Evolutionary conservation across 2,888 invertebrate species (phyloP), one percentile per base, ranked within the genome.

Genomic region (Polydrusus tereticollis): DNA sequence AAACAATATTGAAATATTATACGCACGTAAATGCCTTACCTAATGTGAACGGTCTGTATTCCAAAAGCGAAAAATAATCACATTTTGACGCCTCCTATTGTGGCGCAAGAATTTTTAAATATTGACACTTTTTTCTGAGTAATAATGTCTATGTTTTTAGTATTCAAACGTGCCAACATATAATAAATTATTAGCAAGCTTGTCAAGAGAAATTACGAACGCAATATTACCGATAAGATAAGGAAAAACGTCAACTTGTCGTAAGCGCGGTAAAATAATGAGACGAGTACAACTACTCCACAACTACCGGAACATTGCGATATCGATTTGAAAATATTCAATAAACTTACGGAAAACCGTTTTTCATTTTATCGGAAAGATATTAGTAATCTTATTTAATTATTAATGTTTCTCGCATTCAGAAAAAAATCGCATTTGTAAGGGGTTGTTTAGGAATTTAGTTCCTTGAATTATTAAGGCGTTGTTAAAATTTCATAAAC

Each of bases 161-260:
- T 43, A 26, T 41, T 26, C 8, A 41, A 23, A 59, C 43, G 26
- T 26, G 10, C n/a, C 59, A 59, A 20, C 8, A 36, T 18, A 18
- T 21, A 47, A 23, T 60, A 43, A 62, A 62, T 47, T 18, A 47
- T 29, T 21, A 64, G 12, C 52, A 16, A 26, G 41, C 69, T 69
- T 57, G 63, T 69, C 38, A 41, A 41, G 57, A 55, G 47, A 55
- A 47, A 23, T 52, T 59, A 55, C 47, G 21, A 66, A 69, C 21
- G 43, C 14, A 64, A 64, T 33, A 5, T n/a, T n/a, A n/a, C 6
- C 63, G 69, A 69, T 69, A 69, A 69, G 69, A 69, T 69, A 69
- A 69, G 69, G 36, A 63, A 63, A 63, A 60, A 43, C 68, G 59
- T 47, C 50, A 68, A 60, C 16, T 41, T n/a, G 21, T n/a, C 21